Conservation (phyloP, 1,140 invertebrate species). For the Ooceraea biroi region DNA sequence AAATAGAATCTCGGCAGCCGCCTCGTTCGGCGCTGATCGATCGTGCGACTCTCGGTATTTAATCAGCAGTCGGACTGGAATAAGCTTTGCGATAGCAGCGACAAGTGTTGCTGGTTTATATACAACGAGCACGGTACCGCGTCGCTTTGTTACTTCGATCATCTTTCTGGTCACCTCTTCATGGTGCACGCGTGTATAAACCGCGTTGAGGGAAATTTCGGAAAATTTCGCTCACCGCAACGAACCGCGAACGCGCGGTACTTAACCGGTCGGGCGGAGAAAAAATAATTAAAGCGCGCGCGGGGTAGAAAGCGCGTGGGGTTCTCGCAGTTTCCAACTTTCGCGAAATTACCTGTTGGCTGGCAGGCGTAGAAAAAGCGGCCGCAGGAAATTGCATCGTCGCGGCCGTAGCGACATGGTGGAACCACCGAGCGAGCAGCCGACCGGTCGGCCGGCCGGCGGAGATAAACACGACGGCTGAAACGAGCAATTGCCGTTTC, state of each 20-base stretch:
- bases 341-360: conserved; percentile 41
- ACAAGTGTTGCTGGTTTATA: not conserved
- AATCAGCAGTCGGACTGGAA: not conserved
- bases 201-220: conserved; percentile 1
- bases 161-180: not conserved
- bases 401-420: not conserved
- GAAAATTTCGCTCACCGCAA: conserved; percentile 46
- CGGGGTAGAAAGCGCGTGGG: conserved; percentile 22
- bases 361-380: conserved; percentile 37
- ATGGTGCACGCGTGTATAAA: conserved; percentile 3
- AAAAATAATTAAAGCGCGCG: conserved; percentile 58
- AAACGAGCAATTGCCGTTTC: conserved; percentile 67
- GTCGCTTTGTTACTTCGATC: not conserved
- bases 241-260: conserved; percentile 31
- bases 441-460: not conserved
- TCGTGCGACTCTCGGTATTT: conserved; percentile 21
- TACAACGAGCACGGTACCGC: not conserved
- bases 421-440: conserved; percentile 32
- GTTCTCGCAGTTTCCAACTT: conserved; percentile 40
- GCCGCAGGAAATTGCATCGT: conserved; percentile 49
- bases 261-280: conserved; percentile 48
- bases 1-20: conserved; percentile 60
- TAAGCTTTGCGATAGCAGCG: not conserved
- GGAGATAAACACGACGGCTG: conserved; percentile 50
- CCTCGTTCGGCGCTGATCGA: conserved; percentile 52